These are phyloP conservation scores for Neodiprion pinetum DNA, from an alignment of 1,140 invertebrate species.

Conservation along the genomic window DNA sequence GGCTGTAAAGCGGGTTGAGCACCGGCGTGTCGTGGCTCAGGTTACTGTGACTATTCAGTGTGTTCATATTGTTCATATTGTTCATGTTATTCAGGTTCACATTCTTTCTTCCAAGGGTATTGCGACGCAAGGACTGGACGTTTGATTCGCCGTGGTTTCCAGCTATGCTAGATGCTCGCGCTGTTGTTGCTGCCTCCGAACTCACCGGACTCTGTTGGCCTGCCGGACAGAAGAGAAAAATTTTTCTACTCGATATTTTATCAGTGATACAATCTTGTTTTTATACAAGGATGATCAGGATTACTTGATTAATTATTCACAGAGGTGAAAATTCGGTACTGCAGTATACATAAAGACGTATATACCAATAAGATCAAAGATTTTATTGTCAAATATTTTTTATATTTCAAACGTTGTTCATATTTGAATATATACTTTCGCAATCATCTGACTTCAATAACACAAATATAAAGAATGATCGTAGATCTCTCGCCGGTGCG, in stretches of 20 bases:
- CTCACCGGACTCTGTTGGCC: constrained; percentile 81
- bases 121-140: constrained; percentile 63
- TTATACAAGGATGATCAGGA: too few relatives aligned
- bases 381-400: too few relatives aligned
- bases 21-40: constrained; percentile 48
- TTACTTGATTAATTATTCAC: too few relatives aligned
- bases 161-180: constrained; percentile 75
- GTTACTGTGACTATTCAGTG: constrained; percentile 45
- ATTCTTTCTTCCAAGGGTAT: constrained; percentile 65
- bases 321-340: too few relatives aligned
- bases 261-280: too few relatives aligned
- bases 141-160: constrained; percentile 61
- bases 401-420: too few relatives aligned
- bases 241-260: neutral
- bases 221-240: constrained; percentile 41
- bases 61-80: constrained; percentile 48
- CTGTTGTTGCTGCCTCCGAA: constrained; percentile 81
- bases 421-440: too few relatives aligned
- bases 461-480: too few relatives aligned
- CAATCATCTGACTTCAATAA: too few relatives aligned
- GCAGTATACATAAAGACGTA: too few relatives aligned
- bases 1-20: constrained; percentile 57
- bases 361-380: too few relatives aligned
- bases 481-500: too few relatives aligned
- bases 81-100: constrained; percentile 59